Evolutionary conservation across 2,888 invertebrate genomes (phyloP).

Genomic region (Ophraella communa): DNA sequence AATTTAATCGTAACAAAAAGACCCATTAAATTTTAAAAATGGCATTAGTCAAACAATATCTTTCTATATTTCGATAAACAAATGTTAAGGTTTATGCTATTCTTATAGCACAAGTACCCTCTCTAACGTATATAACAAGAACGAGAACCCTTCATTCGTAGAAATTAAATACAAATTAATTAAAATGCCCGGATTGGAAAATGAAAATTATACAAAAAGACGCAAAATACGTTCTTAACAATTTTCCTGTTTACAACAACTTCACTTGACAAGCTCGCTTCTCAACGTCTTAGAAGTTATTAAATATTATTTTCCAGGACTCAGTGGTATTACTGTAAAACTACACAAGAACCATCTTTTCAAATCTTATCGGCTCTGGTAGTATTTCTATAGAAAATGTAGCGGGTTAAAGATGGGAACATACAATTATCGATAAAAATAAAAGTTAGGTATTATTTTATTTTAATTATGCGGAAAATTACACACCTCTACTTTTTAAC

Average conservation of each 20-base stretch:
- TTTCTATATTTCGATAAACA: neutral
- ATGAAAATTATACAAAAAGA: neutral
- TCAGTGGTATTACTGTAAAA: neutral
- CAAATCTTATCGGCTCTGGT: neutral
- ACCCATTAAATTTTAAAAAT: no score
- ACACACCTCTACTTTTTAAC: no score
- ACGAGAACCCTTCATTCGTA: neutral
- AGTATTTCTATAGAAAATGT: neutral
- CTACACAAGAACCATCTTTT: neutral
- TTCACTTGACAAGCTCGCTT: neutral
- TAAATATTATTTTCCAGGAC: constrained; percentile 1
- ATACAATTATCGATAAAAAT: neutral
- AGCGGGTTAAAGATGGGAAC: neutral
- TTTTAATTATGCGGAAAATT: no score
- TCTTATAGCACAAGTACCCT: neutral
- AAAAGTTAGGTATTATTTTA: no score
- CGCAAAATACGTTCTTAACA: neutral
- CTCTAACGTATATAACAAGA: neutral
- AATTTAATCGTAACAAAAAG: no score
- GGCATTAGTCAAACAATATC: no score
- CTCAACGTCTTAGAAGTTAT: constrained; percentile 1
- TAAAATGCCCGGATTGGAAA: neutral
- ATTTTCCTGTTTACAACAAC: constrained; percentile 3
- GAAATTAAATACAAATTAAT: neutral
- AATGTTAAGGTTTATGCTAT: neutral